These are phyloP conservation scores for Pituophis catenifer DNA, from an alignment of 2,113 vertebrate species.

Conservation along the genomic window DNA sequence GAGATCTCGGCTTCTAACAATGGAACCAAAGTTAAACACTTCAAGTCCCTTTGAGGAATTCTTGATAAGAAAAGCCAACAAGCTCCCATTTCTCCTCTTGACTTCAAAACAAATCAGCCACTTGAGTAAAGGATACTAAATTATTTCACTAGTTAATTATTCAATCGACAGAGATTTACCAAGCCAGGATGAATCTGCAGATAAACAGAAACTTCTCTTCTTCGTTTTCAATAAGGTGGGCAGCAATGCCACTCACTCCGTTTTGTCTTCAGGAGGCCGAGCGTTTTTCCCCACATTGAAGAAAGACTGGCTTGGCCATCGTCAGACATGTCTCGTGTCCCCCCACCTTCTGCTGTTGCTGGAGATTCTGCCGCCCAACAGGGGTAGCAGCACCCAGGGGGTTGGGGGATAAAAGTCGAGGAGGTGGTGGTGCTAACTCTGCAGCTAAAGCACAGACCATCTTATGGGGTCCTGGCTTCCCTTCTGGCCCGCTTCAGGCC, in stretches of 20 bases:
- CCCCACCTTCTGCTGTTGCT: background rate
- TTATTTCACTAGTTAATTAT: background rate
- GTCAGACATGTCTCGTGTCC: too few relatives aligned
- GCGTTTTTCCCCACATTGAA: background rate
- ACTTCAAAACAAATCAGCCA: background rate
- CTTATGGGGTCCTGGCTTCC: background rate
- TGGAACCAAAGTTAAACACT: background rate
- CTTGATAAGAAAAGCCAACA: background rate
- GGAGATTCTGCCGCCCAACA: background rate
- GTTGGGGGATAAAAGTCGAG: background rate
- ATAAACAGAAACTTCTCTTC: background rate
- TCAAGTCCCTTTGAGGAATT: background rate
- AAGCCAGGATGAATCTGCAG: background rate
- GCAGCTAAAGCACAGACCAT: background rate
- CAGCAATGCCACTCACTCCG: background rate
- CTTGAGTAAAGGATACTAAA: background rate
- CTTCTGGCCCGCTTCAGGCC: background rate
- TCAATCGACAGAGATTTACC: background rate
- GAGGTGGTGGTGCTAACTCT: background rate
- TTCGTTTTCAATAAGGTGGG: background rate
- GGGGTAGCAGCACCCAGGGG: background rate
- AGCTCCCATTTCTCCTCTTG: background rate
- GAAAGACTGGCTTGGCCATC: background rate
- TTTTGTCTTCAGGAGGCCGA: background rate
- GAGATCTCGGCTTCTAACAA: background rate